Evolutionary conservation across 2,113 vertebrate species (phyloP), one percentile per base, ranked within the genome.

Genomic region (Sander lucioperca): DNA sequence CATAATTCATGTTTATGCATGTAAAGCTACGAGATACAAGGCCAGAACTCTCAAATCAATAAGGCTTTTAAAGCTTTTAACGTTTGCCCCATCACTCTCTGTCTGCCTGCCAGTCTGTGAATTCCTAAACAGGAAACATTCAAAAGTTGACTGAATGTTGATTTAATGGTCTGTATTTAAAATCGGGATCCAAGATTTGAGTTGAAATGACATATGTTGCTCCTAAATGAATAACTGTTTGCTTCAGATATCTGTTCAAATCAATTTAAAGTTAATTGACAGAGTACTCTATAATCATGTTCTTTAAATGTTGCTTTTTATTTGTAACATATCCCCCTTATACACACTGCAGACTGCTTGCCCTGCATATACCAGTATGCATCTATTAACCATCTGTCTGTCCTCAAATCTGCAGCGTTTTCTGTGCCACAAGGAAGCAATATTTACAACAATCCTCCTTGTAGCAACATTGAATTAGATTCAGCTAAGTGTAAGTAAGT

Each of bases 51-150:
- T 50, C 21, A 73, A 91, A 93, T 92, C 92, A 89, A 92, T 89
- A 89, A 70, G 13, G 86, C 87, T 88, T 90, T 90, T 76, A 91
- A 79, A 87, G 88, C 90, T 89, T 90, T 91, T 88, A 89, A 76
- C 86, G 74, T 89, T 71, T 66, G 47, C 68, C 58, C 58, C 57
- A 50, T 83, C 67, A 8, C 72, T 80, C 77, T 45, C 23, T 21
- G 62, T 70, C 77, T 61, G 50, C 33, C 45, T 43, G 61, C 53
- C 62, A 47, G 23, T 73, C 77, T 85, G 66, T 61, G 15, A 53
- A 74, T 88, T 84, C 82, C 84, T 79, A 50, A 80, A 83, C 76
- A 88, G 77, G 72, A 86, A 74, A 45, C 47, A 19, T 25, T 68
- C 45, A 2, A 10, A 58, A 18, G 30, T 58, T 30, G 30, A 48